A percentile compares a stretch with the other conserved stretches of the same genome.
These are phyloP conservation scores for Rhopalosiphum padi DNA, from an alignment of 1,140 invertebrate species.

Conservation along the genomic window DNA sequence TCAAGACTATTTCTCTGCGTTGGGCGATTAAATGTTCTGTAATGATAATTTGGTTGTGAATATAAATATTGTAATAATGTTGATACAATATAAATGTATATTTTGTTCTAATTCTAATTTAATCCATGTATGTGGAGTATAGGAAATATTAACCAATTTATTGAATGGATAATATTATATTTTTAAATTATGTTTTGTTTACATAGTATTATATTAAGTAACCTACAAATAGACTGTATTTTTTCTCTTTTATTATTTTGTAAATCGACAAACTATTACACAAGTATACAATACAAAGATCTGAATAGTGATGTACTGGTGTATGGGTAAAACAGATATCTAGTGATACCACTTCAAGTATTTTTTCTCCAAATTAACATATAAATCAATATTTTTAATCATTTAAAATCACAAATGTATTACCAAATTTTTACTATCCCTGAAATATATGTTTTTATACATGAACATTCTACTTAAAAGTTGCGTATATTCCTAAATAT, in stretches of 20 bases:
- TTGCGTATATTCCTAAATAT: neutral
- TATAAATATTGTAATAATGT: neutral
- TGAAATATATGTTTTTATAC: neutral
- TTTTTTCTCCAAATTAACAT: too few species aligned
- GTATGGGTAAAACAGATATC: neutral
- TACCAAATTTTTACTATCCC: neutral
- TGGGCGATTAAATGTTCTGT: conserved; percentile 69
- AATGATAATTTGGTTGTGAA: neutral
- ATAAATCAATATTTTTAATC: neutral
- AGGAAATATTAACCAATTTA: neutral
- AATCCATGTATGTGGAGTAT: neutral
- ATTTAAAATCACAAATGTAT: neutral
- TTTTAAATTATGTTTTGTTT: neutral
- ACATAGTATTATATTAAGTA: neutral
- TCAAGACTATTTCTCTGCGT: conserved; percentile 90
- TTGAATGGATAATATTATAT: neutral
- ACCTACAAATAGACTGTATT: neutral
- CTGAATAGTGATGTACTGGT: neutral
- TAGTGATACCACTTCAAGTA: too few species aligned
- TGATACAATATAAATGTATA: neutral
- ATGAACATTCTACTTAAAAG: neutral
- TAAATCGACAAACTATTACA: neutral
- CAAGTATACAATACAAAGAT: neutral
- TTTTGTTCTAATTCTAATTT: neutral
- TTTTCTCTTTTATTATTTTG: neutral